These are phyloP conservation scores for Drosophila punjabiensis DNA, from an alignment of 1,140 invertebrate genomes.

Conservation along the genomic window DNA sequence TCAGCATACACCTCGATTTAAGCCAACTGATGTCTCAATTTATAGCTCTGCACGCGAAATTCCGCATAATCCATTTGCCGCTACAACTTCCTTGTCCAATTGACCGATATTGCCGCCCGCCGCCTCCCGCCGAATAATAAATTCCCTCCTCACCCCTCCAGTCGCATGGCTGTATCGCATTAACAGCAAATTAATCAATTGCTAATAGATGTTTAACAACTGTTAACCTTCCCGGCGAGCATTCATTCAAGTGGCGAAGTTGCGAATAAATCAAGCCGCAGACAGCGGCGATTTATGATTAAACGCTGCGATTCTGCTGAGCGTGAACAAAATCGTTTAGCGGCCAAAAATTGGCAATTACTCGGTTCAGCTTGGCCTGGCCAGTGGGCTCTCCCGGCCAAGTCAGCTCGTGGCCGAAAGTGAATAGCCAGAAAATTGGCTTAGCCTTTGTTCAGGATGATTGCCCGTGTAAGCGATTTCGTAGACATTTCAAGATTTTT, in stretches of 20 bases:
- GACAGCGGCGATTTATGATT: slow-evolving; percentile 65
- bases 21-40: slow-evolving; percentile 49
- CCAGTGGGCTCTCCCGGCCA: slow-evolving; percentile 23
- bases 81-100: slow-evolving; percentile 65
- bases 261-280: slow-evolving; percentile 69
- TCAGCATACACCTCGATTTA: slow-evolving; percentile 28
- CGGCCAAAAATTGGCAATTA: slow-evolving; percentile 69
- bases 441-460: slow-evolving; percentile 42
- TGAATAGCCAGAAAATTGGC: slow-evolving; percentile 38
- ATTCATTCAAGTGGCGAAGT: slow-evolving; percentile 74
- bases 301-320: slow-evolving; percentile 53
- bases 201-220: slow-evolving; percentile 76
- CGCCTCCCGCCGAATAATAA: not conserved
- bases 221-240: slow-evolving; percentile 73
- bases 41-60: slow-evolving; percentile 36
- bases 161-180: slow-evolving; percentile 51
- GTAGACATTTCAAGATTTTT: slow-evolving; percentile 21
- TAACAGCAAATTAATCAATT: slow-evolving; percentile 75
- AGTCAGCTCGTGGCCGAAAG: slow-evolving; percentile 43
- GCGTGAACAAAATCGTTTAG: slow-evolving; percentile 78
- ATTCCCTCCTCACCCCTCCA: slow-evolving; percentile 10
- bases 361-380: slow-evolving; percentile 30
- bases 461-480: slow-evolving; percentile 43
- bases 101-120: slow-evolving; percentile 49
- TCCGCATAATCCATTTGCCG: slow-evolving; percentile 40